Evolutionary conservation across 2,113 vertebrate species (phyloP).

Genomic region (Colistium nudipinnis): DNA sequence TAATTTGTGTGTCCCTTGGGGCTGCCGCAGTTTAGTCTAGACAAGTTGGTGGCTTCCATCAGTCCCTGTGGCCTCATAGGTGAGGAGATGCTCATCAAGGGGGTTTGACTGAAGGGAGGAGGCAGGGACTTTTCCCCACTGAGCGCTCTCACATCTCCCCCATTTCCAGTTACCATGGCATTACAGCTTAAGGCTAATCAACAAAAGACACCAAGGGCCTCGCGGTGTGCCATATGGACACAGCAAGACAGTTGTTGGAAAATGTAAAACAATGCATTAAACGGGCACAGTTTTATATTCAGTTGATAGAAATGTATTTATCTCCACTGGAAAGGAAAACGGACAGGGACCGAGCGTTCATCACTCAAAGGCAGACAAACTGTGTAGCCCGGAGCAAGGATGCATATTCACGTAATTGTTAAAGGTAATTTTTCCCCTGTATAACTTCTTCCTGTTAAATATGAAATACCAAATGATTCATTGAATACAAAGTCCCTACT

Average conservation of each 20-base stretch:
- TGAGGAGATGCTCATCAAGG: constrained; percentile 39
- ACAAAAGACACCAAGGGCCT: constrained; percentile 56
- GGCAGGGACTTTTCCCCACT: constrained; percentile 45
- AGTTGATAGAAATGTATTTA: neutral
- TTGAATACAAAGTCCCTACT: too few species aligned
- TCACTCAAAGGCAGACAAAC: too few species aligned
- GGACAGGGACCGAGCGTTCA: too few species aligned
- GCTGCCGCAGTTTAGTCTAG: constrained; percentile 66
- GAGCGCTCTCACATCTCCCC: constrained; percentile 45
- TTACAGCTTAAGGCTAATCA: constrained; percentile 60
- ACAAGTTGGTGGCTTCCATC: constrained; percentile 71
- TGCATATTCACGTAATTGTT: too few species aligned
- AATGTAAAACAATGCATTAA: neutral
- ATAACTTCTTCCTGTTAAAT: too few species aligned
- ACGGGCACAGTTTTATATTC: neutral
- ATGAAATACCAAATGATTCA: too few species aligned
- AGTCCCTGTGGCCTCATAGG: constrained; percentile 48
- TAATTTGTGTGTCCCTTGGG: constrained; percentile 71
- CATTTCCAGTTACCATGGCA: constrained; percentile 80
- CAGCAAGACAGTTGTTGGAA: constrained; percentile 30
- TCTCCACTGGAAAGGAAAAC: neutral
- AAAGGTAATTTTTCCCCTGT: too few species aligned
- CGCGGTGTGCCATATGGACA: constrained; percentile 25
- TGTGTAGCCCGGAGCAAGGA: too few species aligned
- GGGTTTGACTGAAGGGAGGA: constrained; percentile 35